A percentile compares a stretch with the other conserved stretches of the same genome.
Evolutionary conservation across 2,888 invertebrate species (phyloP).

Genomic region (Subacronicta megacephala): DNA sequence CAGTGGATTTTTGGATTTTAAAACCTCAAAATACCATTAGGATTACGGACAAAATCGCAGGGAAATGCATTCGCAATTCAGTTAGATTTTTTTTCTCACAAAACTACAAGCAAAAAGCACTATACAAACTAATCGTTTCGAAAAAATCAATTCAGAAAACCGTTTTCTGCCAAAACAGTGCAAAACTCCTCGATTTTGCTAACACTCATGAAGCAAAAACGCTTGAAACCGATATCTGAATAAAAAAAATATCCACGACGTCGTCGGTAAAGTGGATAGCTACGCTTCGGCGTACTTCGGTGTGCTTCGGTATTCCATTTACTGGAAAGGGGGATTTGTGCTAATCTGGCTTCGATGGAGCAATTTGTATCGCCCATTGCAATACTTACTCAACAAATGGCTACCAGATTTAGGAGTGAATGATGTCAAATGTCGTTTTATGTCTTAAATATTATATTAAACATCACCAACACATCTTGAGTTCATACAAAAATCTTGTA

Average conservation of each 20-base stretch:
- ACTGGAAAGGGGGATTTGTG: conserved; percentile 52
- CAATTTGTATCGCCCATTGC: conserved; percentile 50
- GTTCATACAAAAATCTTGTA: no score
- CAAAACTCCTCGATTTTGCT: conserved; percentile 24
- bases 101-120: not conserved
- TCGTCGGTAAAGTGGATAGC: conserved; percentile 30
- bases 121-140: not conserved
- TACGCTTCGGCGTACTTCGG: conserved; percentile 23
- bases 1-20: not conserved
- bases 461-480: no score
- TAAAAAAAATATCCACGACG: conserved; percentile 15
- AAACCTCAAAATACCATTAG: not conserved
- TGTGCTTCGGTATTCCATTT: conserved; percentile 54
- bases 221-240: conserved; percentile 42
- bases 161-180: not conserved
- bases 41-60: not conserved
- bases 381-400: conserved; percentile 45
- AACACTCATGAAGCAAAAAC: conserved; percentile 39
- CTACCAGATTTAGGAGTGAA: no score
- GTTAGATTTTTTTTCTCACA: no score
- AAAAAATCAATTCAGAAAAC: conserved; percentile 21
- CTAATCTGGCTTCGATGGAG: conserved; percentile 48
- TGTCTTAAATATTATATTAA: no score
- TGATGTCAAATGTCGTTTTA: no score
- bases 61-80: not conserved